These are phyloP conservation scores for Chrysotoxum bicinctum DNA, from an alignment of 2,888 invertebrate species.

Conservation along the genomic window DNA sequence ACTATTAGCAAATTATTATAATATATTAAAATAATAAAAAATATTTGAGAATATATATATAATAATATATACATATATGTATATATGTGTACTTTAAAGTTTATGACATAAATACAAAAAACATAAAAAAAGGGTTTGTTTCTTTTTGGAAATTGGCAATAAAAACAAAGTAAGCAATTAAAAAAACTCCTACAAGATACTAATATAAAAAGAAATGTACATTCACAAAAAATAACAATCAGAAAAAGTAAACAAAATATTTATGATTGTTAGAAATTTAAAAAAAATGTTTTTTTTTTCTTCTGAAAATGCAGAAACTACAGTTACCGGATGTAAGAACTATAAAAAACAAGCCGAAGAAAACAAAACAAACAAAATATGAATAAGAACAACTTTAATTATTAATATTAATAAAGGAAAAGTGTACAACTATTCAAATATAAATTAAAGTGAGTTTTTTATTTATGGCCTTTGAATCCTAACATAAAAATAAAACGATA, in stretches of 20 bases:
- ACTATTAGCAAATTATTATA: slow-evolving; percentile 63
- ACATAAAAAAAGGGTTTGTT: slow-evolving; percentile 45
- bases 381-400: slow-evolving; percentile 36
- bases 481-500: too few relatives aligned
- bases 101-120: slow-evolving; percentile 52
- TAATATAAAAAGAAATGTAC: slow-evolving; percentile 30
- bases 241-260: slow-evolving; percentile 13
- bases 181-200: slow-evolving; percentile 29
- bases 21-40: slow-evolving; percentile 8
- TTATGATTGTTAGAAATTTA: slow-evolving; percentile 44
- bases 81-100: slow-evolving; percentile 33
- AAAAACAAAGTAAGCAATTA: slow-evolving; percentile 40
- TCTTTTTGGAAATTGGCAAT: slow-evolving; percentile 50
- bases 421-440: slow-evolving; percentile 66
- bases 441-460: not conserved
- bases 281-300: slow-evolving; percentile 4
- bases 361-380: slow-evolving; percentile 1
- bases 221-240: slow-evolving; percentile 49
- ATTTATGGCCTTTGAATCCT: not conserved
- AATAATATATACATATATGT: slow-evolving; percentile 3
- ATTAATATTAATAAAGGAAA: slow-evolving; percentile 56
- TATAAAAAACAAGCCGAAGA: slow-evolving; percentile 31
- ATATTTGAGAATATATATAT: slow-evolving; percentile 45
- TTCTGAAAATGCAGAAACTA: slow-evolving; percentile 26
- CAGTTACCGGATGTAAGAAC: slow-evolving; percentile 31